Conservation (phyloP, 2,113 vertebrate genomes). For the Ptychochromis oligacanthus region DNA sequence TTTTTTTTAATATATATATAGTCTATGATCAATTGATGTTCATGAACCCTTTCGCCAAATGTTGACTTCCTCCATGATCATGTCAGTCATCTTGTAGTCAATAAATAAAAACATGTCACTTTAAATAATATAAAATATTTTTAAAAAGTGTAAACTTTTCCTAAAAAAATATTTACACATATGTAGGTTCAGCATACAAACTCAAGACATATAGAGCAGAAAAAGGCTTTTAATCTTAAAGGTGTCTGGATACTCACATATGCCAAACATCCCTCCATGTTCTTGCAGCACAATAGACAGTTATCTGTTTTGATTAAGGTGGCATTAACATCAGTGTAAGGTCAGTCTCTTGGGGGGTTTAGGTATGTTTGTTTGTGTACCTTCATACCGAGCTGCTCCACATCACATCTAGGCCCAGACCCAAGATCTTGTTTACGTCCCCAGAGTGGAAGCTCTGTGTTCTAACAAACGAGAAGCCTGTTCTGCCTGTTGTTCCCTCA, state of each 20-base stretch:
- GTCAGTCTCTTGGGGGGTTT: constrained; percentile 22
- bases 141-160: neutral
- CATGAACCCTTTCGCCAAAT: too few relatives aligned
- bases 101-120: neutral
- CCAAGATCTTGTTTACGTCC: constrained; percentile 50
- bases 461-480: constrained; percentile 28
- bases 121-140: too few relatives aligned
- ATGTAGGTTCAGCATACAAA: too few relatives aligned
- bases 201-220: too few relatives aligned
- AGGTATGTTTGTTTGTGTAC: constrained; percentile 1
- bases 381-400: constrained; percentile 5
- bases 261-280: neutral
- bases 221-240: too few relatives aligned
- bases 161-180: too few relatives aligned
- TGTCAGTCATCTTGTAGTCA: neutral
- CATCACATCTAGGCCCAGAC: neutral
- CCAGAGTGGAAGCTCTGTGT: constrained; percentile 17
- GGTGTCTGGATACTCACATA: too few relatives aligned
- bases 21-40: too few relatives aligned
- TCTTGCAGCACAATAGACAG: neutral
- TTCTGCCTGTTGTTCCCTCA: neutral
- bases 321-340: constrained; percentile 10
- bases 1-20: too few relatives aligned
- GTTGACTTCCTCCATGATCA: neutral
- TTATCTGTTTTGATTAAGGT: constrained; percentile 21